Base-by-base conservation (phyloP, 2,888 invertebrate species). In the Blastobasis lacticolella region DNA sequence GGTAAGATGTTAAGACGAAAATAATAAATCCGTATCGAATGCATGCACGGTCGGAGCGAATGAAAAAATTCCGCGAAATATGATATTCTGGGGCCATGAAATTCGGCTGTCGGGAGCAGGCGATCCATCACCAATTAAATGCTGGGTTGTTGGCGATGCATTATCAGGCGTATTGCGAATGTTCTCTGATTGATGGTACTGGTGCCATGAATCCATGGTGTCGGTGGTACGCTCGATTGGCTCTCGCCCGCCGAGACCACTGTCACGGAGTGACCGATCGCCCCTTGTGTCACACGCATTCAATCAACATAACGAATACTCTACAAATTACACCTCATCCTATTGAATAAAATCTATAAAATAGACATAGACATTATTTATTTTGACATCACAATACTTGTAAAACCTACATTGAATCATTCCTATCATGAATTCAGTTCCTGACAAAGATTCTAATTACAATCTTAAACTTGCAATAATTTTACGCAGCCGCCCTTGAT, bases 91-190 rank as follows among this genome's bases (percentile, higher is more conserved):
- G 51, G 63, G 58, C 71, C 71, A 68, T 79, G 73, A 77, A 78
- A 78, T 84, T 72, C 75, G 67, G 60, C 64, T 67, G 68, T 66
- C 71, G 62, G 65, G 62, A 61, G 62, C 65, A 65, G 62, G 64
- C 69, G 70, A 87, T 88, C 87, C 78, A 86, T 87, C 86, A 88
- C 72, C 84, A 86, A 88, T 87, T 88, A 87, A 84, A 82, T 73
- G 73, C 70, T 74, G 73, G 73, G 72, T 74, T 78, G 83, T 83
- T 83, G 77, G 71, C 75, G 78, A 82, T 83, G 80, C 79, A 81
- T 83, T 84, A 86, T 81, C 80, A 71, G 75, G 62, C 64, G 69
- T 72, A 75, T 75, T 77, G 74, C 78, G 63, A 80, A 76, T 74
- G 67, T 64, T 68, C 62, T 65, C 78, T 87, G 85, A 86, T 86